Base-by-base conservation (phyloP, 2,113 vertebrate species). In the Serilophus lunatus region DNA sequence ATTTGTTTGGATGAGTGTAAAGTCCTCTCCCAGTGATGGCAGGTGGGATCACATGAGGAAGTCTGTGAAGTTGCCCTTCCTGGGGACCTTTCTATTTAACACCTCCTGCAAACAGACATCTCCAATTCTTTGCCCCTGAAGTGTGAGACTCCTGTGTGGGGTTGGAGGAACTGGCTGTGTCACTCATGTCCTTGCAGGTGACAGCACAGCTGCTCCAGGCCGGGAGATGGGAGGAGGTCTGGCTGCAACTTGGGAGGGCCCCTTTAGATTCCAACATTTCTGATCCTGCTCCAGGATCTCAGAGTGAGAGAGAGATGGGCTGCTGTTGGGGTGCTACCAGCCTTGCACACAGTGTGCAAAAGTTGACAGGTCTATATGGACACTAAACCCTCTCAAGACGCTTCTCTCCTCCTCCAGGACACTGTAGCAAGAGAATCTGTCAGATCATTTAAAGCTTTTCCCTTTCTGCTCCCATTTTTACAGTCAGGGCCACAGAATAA, bases 1-100 rank as follows among this genome's bases (percentile, higher is more conserved):
- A 96, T 95, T 96, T 92, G 86, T 72, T 95, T 89, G 83, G 70
- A 85, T 40, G 91, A 91, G 78, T 53, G 82, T 42, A 19, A 92
- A 89, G 89, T 85, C 81, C 91, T 84, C 78, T 87, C 16, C 12
- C 74, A 45, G 84, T 0, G 15, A 82, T 18, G 65, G 91, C 96
- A 92, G 94, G 95, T 95, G 96, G 89, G 87, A 82, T 79, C 84
- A 75, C 69, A 23, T 3, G 40, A 84, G 89, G 26, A 50, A 53
- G 56, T 44, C 77, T 68, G 80, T 0, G 0, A 40, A 47, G 89
- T 68, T 78, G 94, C 86, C 91, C 83, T 86, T 92, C 33, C 88
- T 44, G 60, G 51, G 44, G 76, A 63, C 76, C 82, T 88, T 50
- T 54, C 38, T 7, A 25, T 85, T 92, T 93, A 85, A 88, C 92